A percentile compares a stretch with the other conserved stretches of the same genome.
Conservation (phyloP, 2,888 invertebrate genomes). For the Catocala sponsa region DNA sequence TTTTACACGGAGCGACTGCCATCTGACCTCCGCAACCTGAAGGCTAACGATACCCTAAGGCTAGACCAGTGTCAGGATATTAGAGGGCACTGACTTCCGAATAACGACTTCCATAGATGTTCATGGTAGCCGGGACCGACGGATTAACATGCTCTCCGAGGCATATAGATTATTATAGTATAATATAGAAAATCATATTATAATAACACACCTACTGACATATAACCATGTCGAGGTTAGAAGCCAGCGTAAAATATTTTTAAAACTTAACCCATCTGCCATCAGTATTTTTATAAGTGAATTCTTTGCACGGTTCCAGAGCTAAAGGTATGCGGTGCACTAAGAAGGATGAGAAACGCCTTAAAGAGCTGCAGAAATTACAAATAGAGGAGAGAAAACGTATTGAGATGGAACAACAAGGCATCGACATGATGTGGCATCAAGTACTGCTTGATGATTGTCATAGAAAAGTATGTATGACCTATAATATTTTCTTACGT, state of each 20-base stretch:
- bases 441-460: constrained; percentile 71
- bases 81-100: too few species aligned
- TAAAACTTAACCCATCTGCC: neutral
- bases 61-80: too few species aligned
- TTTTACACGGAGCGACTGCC: too few species aligned
- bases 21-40: too few species aligned
- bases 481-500: neutral
- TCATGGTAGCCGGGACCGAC: too few species aligned
- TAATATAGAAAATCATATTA: too few species aligned
- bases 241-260: neutral
- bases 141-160: too few species aligned
- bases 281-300: constrained; percentile 2
- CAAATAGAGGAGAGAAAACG: constrained; percentile 73
- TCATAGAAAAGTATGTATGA: constrained; percentile 65
- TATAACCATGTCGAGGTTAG: too few species aligned
- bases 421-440: constrained; percentile 77
- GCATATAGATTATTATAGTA: too few species aligned
- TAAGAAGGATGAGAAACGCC: constrained; percentile 66
- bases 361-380: constrained; percentile 70
- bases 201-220: too few species aligned
- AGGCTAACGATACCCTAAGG: too few species aligned
- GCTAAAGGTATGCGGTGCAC: constrained; percentile 74
- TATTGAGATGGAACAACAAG: constrained; percentile 64
- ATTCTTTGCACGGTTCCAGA: constrained; percentile 55
- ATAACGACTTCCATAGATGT: too few species aligned